phyloP scores from a whole-genome alignment of 2,797 vertebrate species.

The Ciconia nigra region DNA sequence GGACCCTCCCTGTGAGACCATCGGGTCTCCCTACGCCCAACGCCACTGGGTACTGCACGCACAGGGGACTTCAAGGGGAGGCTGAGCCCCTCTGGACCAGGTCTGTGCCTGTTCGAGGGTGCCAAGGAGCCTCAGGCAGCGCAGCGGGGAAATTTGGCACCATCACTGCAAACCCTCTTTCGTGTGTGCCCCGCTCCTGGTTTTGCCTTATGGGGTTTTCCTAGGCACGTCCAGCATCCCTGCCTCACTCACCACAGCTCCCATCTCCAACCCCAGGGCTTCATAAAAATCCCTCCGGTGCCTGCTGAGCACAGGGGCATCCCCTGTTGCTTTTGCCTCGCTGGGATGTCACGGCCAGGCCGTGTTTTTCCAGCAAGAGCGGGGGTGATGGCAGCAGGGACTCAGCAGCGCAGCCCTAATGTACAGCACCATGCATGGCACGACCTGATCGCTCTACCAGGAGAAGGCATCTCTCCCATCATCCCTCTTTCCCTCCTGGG shows the following conservation, averaged over 20 bases:
- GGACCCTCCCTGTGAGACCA: neutral
- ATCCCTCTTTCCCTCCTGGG: neutral
- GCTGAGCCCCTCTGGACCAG: accelerated
- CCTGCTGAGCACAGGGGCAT: accelerated
- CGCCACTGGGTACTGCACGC: accelerated
- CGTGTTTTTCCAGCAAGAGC: neutral
- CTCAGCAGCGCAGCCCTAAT: accelerated
- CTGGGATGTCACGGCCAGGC: neutral
- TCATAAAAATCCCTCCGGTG: neutral
- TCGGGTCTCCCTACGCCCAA: neutral
- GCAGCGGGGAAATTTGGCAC: accelerated
- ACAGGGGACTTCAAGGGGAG: neutral
- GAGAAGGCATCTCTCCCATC: neutral
- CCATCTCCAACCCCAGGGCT: neutral
- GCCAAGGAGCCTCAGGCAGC: neutral
- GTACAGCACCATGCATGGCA: accelerated
- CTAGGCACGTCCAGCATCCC: neutral
- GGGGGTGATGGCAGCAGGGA: neutral
- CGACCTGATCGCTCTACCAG: neutral
- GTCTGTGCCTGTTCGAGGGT: neutral
- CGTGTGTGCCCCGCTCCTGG: neutral
- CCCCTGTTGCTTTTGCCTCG: neutral
- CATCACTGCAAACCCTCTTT: neutral
- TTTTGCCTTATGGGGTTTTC: neutral
- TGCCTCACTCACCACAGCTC: neutral